A percentile compares a stretch with the other conserved stretches of the same genome.
These are phyloP conservation scores for Myopa testacea DNA, from an alignment of 2,888 invertebrate species.

Conservation along the genomic window DNA sequence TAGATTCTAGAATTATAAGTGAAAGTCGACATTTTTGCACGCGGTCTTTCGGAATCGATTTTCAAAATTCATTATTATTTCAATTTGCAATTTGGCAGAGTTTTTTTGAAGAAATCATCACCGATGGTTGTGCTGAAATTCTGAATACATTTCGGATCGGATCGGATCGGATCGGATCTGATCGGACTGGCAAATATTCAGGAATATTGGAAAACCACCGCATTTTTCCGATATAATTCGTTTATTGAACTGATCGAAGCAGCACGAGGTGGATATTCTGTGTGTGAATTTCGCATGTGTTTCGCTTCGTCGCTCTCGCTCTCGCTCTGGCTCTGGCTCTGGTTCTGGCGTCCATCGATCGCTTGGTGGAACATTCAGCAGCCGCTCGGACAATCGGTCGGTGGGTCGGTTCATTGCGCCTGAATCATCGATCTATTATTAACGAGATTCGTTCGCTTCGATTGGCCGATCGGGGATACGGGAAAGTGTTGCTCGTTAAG, in stretches of 20 bases:
- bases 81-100: background rate
- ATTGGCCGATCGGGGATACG: conserved; percentile 40
- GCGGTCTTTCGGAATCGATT: conserved; percentile 23
- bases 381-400: conserved; percentile 29
- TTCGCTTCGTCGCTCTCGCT: background rate
- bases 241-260: conserved; percentile 14
- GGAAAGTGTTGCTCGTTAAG: conserved; percentile 7
- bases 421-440: conserved; percentile 59
- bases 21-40: conserved; percentile 18
- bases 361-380: conserved; percentile 1
- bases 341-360: background rate
- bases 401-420: conserved; percentile 29
- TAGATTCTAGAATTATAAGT: background rate
- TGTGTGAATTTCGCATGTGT: conserved; percentile 2
- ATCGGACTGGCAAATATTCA: background rate
- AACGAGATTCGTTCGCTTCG: conserved; percentile 50
- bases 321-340: background rate
- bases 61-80: conserved; percentile 26
- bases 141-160: too few relatives aligned
- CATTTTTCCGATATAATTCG: background rate
- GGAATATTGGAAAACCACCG: conserved; percentile 11
- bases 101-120: too few relatives aligned
- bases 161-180: background rate
- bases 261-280: background rate
- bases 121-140: background rate